phyloP scores from a whole-genome alignment of 2,888 invertebrate species.

The Apodemia zela region DNA sequence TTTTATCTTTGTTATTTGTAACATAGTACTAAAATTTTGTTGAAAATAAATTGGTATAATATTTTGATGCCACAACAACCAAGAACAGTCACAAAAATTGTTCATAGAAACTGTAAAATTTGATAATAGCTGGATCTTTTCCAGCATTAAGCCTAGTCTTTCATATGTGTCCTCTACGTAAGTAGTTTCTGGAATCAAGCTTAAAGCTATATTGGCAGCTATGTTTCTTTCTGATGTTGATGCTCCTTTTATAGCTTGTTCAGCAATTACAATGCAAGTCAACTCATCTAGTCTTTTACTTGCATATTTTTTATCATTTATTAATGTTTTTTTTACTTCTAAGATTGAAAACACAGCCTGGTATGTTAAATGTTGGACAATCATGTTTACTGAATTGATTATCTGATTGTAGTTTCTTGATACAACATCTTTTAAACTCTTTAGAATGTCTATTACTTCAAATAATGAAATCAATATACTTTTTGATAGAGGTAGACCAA shows the following conservation, averaged over 20 bases:
- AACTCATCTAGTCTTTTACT: conserved; percentile 85
- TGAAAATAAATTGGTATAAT: conserved; percentile 88
- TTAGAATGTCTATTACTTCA: conserved; percentile 89
- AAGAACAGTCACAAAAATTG: conserved; percentile 85
- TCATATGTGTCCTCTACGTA: conserved; percentile 82
- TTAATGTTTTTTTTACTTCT: conserved; percentile 84
- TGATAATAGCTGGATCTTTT: conserved; percentile 83
- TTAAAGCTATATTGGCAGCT: conserved; percentile 84
- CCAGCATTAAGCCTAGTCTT: conserved; percentile 81
- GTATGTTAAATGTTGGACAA: conserved; percentile 89
- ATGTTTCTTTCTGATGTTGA: conserved; percentile 83
- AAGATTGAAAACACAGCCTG: conserved; percentile 85
- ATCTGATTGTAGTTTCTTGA: conserved; percentile 85
- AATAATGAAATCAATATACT: conserved; percentile 87
- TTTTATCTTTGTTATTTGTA: conserved; percentile 82
- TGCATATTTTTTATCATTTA: conserved; percentile 82
- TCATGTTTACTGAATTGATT: conserved; percentile 86
- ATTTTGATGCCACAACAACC: conserved; percentile 90
- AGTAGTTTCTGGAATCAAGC: conserved; percentile 82
- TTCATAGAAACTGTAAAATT: conserved; percentile 80
- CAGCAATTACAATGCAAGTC: conserved; percentile 87
- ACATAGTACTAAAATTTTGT: conserved; percentile 84
- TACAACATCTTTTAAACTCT: conserved; percentile 87
- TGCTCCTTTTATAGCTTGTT: conserved; percentile 83
- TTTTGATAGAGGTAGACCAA: conserved; percentile 89